Evolutionary conservation across 1,140 invertebrate species (phyloP), one percentile per base, ranked within the genome.

Genomic region (Pinna nobilis): DNA sequence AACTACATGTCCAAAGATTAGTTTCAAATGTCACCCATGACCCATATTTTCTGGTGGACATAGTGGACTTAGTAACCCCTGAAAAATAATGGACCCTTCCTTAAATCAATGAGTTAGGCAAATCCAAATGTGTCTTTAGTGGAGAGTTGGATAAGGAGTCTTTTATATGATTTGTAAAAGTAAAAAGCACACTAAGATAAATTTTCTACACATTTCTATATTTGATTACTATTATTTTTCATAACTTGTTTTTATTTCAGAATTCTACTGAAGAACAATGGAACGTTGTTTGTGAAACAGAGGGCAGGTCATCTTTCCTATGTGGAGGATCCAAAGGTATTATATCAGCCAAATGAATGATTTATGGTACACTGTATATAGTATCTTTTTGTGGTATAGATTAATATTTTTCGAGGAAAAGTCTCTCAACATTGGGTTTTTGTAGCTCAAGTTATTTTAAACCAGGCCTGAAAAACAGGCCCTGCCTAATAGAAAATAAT

Each of bases 301-400:
- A 92, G 94, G 82, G 95, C 95, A 18, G 96, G 96, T 2, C 95
- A 95, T 88, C 90, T 97, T 1, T 95, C 95, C 0, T 96, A 97
- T 87, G 83, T 92, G 2, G 94, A 96, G 87, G 96, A 98, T 90
- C 95, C 96, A 15, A 92, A 96, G 86, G 89, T 86, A 67, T 47
- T 7, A 13, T 32, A 20, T 57, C n/a, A 35, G 20, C 28, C 3
- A 30, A 7, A 55, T 15, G 28, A 15, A 33, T 25, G 15, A n/a
- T 28, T 15, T 23, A 30, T 23, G 51, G 28, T 23, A 25, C 28
- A 23, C 4, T 23, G 28, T 25, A 28, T 6, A 20, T 20, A 23
- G n/a, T 55, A 25, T 23, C n/a, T 23, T 20, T 15, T 18, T 23
- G 28, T 33, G 51, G 3, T 11, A 28, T 3, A 47, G 15, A 0